Evolutionary conservation across 1,140 invertebrate genomes (phyloP).

Genomic region (Ephestia elutella): DNA sequence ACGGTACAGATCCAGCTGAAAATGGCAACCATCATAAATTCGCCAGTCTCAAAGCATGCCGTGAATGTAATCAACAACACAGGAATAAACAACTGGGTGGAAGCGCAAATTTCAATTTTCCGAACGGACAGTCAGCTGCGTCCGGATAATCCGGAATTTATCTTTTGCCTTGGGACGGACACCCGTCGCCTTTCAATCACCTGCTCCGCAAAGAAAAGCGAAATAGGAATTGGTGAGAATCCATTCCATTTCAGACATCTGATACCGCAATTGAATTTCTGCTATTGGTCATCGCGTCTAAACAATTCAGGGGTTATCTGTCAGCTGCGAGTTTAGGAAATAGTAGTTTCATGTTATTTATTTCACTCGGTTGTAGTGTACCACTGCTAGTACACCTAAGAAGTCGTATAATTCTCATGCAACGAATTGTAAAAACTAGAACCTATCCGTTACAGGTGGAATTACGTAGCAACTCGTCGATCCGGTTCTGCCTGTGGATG

Average conservation of each 20-base stretch:
- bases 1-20: not conserved
- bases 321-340: not conserved
- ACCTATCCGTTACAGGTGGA: slow-evolving; percentile 52
- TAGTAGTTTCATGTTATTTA: too few relatives aligned
- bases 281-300: too few relatives aligned
- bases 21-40: slow-evolving; percentile 18
- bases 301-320: not conserved
- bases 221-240: slow-evolving; percentile 33
- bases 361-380: not conserved
- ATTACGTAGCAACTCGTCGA: slow-evolving; percentile 45
- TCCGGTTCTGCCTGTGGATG: slow-evolving; percentile 46
- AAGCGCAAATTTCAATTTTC: slow-evolving; percentile 51
- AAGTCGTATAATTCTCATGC: slow-evolving; percentile 6
- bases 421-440: slow-evolving; percentile 52
- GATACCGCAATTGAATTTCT: slow-evolving; percentile 1
- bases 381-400: not conserved
- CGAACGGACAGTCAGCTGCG: slow-evolving; percentile 47
- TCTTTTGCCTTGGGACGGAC: slow-evolving; percentile 39
- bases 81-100: slow-evolving; percentile 17
- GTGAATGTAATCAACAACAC: slow-evolving; percentile 26
- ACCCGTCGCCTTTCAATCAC: slow-evolving; percentile 51
- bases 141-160: slow-evolving; percentile 44
- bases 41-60: slow-evolving; percentile 16
- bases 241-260: slow-evolving; percentile 21
- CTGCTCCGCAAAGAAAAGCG: slow-evolving; percentile 31